phyloP scores from a whole-genome alignment of 2,888 invertebrate genomes.

The Flexamia atlantica region DNA sequence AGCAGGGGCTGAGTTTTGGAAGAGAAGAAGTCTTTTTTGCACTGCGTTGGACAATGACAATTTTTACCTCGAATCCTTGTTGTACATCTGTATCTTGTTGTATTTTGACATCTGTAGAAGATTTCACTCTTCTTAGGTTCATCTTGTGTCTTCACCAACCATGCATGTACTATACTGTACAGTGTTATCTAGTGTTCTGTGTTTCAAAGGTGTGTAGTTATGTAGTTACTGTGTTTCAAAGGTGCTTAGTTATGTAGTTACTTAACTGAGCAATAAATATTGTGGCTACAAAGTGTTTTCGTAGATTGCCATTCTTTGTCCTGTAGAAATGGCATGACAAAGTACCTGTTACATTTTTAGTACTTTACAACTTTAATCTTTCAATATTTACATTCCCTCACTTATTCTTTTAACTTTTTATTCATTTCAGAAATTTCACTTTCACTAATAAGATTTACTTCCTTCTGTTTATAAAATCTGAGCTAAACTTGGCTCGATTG shows the following conservation, averaged over 20 bases:
- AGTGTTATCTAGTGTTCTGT: too few relatives aligned
- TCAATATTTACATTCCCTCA: neutral
- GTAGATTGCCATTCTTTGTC: neutral
- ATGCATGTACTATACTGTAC: too few relatives aligned
- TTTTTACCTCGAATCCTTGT: neutral
- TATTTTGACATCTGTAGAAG: neutral
- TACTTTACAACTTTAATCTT: neutral
- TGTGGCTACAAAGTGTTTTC: neutral
- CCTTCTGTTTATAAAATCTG: too few relatives aligned
- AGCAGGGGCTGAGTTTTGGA: neutral
- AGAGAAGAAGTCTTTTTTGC: constrained; percentile 3
- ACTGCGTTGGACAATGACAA: neutral
- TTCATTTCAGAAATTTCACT: neutral
- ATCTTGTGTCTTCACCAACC: neutral
- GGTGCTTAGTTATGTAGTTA: too few relatives aligned
- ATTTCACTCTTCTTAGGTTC: constrained; percentile 52
- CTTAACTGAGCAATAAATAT: too few relatives aligned
- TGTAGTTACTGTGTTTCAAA: too few relatives aligned
- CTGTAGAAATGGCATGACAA: neutral
- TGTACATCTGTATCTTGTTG: neutral
- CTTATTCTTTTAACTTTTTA: neutral
- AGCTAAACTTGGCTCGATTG: too few relatives aligned
- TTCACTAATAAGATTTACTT: too few relatives aligned
- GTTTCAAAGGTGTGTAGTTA: too few relatives aligned
- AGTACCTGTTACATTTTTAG: neutral